These are phyloP conservation scores for Diachasmimorpha longicaudata DNA, from an alignment of 1,140 invertebrate species.

Conservation along the genomic window DNA sequence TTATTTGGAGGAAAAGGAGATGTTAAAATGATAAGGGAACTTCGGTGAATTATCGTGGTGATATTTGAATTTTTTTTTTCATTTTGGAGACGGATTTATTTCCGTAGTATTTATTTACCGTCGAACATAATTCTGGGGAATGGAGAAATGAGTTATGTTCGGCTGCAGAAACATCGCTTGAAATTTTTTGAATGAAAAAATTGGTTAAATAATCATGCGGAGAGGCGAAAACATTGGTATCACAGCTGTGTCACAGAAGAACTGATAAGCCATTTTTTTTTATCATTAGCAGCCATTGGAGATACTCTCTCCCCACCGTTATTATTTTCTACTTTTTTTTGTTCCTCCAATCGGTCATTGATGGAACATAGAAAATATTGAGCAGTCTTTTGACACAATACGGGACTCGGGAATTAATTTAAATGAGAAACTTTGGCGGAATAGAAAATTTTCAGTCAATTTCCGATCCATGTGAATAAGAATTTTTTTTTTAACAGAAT, in stretches of 20 bases:
- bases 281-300: not conserved
- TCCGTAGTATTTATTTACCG: not conserved
- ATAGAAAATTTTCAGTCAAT: too few relatives aligned
- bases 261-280: not conserved
- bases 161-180: not conserved
- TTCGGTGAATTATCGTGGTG: too few relatives aligned
- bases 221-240: not conserved
- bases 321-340: not conserved
- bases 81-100: not conserved
- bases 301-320: not conserved
- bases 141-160: not conserved
- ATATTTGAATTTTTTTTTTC: too few relatives aligned
- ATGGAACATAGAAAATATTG: too few relatives aligned
- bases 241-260: not conserved
- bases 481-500: not conserved
- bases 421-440: too few relatives aligned
- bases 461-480: too few relatives aligned
- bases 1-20: too few relatives aligned
- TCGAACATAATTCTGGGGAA: not conserved
- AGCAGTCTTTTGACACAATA: too few relatives aligned
- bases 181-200: not conserved
- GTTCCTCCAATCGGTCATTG: not conserved
- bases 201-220: not conserved
- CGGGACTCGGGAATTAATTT: too few relatives aligned
- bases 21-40: too few relatives aligned